Evolutionary conservation across 35 echinoderm and acorn worm genomes (phyloP), one percentile per base, ranked within the genome.

Genomic region (Acanthaster planci): DNA sequence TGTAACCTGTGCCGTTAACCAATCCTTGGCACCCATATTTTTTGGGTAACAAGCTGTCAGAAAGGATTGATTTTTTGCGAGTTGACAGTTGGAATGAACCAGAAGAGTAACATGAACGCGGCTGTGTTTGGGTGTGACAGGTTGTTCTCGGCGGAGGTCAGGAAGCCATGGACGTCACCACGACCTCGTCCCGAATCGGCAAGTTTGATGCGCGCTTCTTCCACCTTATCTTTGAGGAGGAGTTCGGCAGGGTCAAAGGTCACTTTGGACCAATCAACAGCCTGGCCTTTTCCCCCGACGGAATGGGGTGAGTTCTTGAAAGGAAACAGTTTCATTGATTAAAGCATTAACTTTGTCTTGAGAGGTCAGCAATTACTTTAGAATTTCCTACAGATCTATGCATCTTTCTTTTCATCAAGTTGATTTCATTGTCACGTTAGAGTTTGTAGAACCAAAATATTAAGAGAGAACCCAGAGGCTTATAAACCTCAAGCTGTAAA

Each of bases 261-360:
- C 96, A 99, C 67, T 99, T 99, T 84, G 96, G 92, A 52, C 96
- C 92, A 77, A 99, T 99, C 86, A 99, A 99, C 83, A 93, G 91
- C 72, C 85, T 94, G 0, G 96, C 96, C 1, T 99, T 91, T 78
- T 89, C 91, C 75, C 96, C 96, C 22, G 96, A 99, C 84, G 96
- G 96, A 72, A 91, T 79, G 78, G 86, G 96, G 96, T 99, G 56
- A 79, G 14, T 76, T 10, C n/a, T 78, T 51, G 21, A 2, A 8
- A 27, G 32, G 4, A 35, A 68, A 6, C 8, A 17, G n/a, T 3
- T 68, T 68, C 3, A 68, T 68, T 27, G 3, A 3, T 68, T n/a
- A 80, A 42, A 21, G 30, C 7, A 0, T 16, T 7, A 39, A 44
- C 22, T 0, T 2, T 5, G 76, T 19, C 29, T 77, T 82, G 8